These are phyloP conservation scores for Apodemia mormo DNA, from an alignment of 2,888 invertebrate species.

Conservation along the genomic window DNA sequence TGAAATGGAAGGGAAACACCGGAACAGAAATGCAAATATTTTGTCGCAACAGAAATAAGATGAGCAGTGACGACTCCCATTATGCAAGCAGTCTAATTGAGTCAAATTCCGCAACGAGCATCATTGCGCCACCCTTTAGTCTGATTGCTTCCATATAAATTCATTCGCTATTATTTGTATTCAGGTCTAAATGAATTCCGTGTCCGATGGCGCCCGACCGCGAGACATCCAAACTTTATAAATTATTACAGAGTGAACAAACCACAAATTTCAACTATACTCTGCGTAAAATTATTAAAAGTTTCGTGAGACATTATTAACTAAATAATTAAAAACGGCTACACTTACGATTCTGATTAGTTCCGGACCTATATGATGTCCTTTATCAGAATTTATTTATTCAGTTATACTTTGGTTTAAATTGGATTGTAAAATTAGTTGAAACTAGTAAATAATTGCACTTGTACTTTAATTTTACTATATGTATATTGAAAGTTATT, in stretches of 20 bases:
- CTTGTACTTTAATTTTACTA: too few relatives aligned
- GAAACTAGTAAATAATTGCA: background rate
- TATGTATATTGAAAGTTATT: too few relatives aligned
- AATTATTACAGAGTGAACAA: constrained; percentile 65
- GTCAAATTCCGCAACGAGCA: constrained; percentile 58
- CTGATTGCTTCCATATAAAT: constrained; percentile 72
- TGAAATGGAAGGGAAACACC: background rate
- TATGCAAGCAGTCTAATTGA: constrained; percentile 61
- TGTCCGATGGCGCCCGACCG: constrained; percentile 57
- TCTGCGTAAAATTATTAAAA: constrained; percentile 37
- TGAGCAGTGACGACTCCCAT: constrained; percentile 51
- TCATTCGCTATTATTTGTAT: constrained; percentile 59
- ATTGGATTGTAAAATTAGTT: constrained; percentile 58
- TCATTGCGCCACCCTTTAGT: constrained; percentile 54
- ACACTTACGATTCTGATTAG: too few relatives aligned
- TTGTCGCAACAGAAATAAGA: constrained; percentile 49
- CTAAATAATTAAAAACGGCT: too few relatives aligned
- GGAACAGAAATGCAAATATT: constrained; percentile 40
- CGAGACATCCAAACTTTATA: constrained; percentile 62
- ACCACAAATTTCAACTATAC: constrained; percentile 58
- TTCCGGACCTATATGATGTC: too few relatives aligned
- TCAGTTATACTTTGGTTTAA: constrained; percentile 37
- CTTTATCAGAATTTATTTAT: too few relatives aligned
- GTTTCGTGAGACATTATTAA: too few relatives aligned
- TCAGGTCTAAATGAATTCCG: constrained; percentile 64